These are phyloP conservation scores for Drosophila kanekoi DNA, from an alignment of 2,888 invertebrate genomes.

Conservation along the genomic window DNA sequence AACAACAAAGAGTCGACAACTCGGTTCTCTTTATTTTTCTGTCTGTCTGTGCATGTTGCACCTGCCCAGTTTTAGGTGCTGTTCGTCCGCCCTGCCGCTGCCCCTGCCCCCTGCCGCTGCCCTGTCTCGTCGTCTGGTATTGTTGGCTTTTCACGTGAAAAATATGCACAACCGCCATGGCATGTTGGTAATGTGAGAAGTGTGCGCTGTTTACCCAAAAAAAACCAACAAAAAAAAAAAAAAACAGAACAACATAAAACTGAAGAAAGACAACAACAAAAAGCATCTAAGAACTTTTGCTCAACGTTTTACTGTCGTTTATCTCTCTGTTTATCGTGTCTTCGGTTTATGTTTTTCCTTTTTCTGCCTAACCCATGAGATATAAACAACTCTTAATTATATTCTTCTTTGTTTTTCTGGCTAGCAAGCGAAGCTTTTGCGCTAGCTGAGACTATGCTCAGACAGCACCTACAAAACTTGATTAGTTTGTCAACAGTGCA, in stretches of 20 bases:
- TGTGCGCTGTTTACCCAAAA: conserved; percentile 43
- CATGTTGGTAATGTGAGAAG: conserved; percentile 64
- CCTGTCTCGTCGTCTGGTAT: conserved; percentile 8
- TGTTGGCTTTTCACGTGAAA: conserved; percentile 65
- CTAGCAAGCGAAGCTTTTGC: conserved; percentile 4
- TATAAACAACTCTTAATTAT: not conserved
- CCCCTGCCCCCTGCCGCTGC: not conserved
- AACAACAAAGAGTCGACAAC: conserved; percentile 19
- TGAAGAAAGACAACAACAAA: conserved; percentile 5
- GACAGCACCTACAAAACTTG: not conserved
- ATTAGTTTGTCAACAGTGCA: no score
- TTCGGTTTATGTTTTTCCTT: conserved; percentile 11
- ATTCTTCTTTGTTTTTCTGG: not conserved
- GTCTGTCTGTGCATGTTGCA: conserved; percentile 65
- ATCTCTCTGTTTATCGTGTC: conserved; percentile 8
- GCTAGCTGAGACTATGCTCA: not conserved
- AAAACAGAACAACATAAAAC: conserved; percentile 10
- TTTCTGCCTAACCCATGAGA: conserved; percentile 4
- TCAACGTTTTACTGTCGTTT: conserved; percentile 15
- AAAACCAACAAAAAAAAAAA: conserved; percentile 2
- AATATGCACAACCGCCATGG: conserved; percentile 39
- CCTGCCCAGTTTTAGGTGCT: conserved; percentile 57
- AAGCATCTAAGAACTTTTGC: conserved; percentile 26
- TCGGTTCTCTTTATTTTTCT: not conserved
- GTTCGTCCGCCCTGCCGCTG: not conserved